Percentiles rank a stretch among this genome's conserved stretches.
These are phyloP conservation scores for Oegoconia quadripuncta DNA, from an alignment of 2,888 invertebrate genomes.

Conservation along the genomic window DNA sequence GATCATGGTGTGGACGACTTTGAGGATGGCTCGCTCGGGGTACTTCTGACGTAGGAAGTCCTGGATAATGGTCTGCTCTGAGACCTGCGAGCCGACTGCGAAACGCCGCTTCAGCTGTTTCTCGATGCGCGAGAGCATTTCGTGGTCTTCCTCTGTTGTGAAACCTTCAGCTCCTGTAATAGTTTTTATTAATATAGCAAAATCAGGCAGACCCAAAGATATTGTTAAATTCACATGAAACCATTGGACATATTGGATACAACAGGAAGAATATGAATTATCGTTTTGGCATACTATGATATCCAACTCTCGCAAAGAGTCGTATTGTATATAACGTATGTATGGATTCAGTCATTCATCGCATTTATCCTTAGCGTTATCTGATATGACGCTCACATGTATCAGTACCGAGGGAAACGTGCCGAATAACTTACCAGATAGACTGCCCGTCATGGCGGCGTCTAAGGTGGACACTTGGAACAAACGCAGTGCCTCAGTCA, in stretches of 20 bases:
- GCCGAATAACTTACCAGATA: conserved; percentile 86
- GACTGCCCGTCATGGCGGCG: conserved; percentile 94
- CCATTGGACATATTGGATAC: no score
- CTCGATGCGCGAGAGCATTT: conserved; percentile 92
- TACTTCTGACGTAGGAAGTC: conserved; percentile 92
- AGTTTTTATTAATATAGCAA: no score
- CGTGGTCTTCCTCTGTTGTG: conserved; percentile 96
- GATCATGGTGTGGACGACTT: conserved; percentile 97
- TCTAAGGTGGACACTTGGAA: conserved; percentile 99
- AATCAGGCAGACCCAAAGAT: no score
- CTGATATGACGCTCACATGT: no score
- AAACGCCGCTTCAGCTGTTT: conserved; percentile 96
- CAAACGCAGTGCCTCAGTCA: conserved; percentile 95
- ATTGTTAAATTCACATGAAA: no score
- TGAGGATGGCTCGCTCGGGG: conserved; percentile 90
- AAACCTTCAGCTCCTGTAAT: conserved; percentile 97
- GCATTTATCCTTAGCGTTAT: no score
- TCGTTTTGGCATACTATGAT: no score
- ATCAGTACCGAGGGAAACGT: no score
- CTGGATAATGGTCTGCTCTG: conserved; percentile 94
- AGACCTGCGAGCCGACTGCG: conserved; percentile 97
- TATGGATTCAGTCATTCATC: no score
- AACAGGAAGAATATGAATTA: no score
- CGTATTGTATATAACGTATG: no score
- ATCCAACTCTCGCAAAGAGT: no score